Conservation (phyloP, 2,888 invertebrate species). For the Trachelus troglodyta region DNA sequence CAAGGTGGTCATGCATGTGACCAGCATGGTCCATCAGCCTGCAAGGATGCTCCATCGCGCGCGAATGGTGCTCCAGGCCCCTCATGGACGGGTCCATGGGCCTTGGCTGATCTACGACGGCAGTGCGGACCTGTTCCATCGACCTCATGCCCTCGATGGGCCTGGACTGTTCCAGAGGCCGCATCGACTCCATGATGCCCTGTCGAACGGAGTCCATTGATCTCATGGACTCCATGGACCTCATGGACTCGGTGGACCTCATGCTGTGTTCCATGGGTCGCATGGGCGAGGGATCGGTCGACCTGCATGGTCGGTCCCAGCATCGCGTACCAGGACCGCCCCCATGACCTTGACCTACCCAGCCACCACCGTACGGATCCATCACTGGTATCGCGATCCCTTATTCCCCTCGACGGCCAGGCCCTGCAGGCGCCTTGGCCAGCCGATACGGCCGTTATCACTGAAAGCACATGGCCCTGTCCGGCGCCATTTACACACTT, state of each 20-base stretch:
- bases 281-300: slow-evolving; percentile 62
- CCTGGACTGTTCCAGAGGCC: slow-evolving; percentile 36
- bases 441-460: slow-evolving; percentile 21
- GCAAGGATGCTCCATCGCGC: slow-evolving; percentile 59
- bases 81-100: slow-evolving; percentile 31
- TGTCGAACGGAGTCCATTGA: slow-evolving; percentile 60
- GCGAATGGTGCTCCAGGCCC: slow-evolving; percentile 48
- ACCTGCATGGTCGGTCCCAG: slow-evolving; percentile 61
- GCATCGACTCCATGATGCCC: slow-evolving; percentile 35
- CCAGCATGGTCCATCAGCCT: slow-evolving; percentile 57
- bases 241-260: slow-evolving; percentile 59
- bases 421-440: slow-evolving; percentile 24
- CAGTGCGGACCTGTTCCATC: slow-evolving; percentile 17
- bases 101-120: slow-evolving; percentile 36
- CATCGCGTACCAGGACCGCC: slow-evolving; percentile 47
- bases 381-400: slow-evolving; percentile 48
- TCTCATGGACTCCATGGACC: slow-evolving; percentile 63
- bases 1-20: slow-evolving; percentile 55
- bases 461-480: slow-evolving; percentile 52
- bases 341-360: slow-evolving; percentile 58
- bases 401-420: slow-evolving; percentile 34
- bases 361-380: slow-evolving; percentile 69
- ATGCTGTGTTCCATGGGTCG: slow-evolving; percentile 59
- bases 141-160: slow-evolving; percentile 52
- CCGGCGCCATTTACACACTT: slow-evolving; percentile 50